A percentile compares a stretch with the other conserved stretches of the same genome.
These are phyloP conservation scores for Sturnira hondurensis DNA, from an alignment of 2,113 vertebrate species.

Conservation along the genomic window DNA sequence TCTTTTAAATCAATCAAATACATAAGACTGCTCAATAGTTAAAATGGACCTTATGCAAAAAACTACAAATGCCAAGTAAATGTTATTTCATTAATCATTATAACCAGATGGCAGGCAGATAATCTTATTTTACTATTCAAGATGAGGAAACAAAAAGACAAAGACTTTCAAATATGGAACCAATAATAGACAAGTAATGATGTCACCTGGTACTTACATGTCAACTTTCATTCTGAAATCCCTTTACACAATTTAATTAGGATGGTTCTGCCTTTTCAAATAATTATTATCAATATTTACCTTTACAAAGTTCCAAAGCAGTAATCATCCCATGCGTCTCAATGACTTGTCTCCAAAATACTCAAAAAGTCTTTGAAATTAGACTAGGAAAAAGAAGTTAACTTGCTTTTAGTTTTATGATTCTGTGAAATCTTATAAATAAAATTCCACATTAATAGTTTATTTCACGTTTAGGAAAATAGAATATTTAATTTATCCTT, in stretches of 20 bases:
- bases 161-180: background rate
- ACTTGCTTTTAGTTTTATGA: background rate
- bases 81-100: background rate
- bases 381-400: background rate
- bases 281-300: background rate
- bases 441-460: background rate
- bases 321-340: rapidly evolving
- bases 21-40: background rate
- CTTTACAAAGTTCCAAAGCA: background rate
- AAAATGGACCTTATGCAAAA: background rate
- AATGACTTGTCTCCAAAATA: background rate
- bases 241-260: background rate
- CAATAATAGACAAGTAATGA: rapidly evolving
- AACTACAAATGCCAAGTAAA: background rate
- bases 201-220: rapidly evolving
- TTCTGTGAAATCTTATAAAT: background rate
- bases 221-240: background rate
- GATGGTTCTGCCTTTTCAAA: background rate
- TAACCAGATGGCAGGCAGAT: background rate
- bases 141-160: background rate
- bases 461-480: background rate
- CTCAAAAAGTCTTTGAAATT: background rate
- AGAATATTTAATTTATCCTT: background rate
- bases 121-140: background rate
- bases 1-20: background rate